A percentile compares a stretch with the other conserved stretches of the same genome.
These are phyloP conservation scores for Subanguina moxae DNA, from an alignment of 1,140 invertebrate species.

Conservation along the genomic window DNA sequence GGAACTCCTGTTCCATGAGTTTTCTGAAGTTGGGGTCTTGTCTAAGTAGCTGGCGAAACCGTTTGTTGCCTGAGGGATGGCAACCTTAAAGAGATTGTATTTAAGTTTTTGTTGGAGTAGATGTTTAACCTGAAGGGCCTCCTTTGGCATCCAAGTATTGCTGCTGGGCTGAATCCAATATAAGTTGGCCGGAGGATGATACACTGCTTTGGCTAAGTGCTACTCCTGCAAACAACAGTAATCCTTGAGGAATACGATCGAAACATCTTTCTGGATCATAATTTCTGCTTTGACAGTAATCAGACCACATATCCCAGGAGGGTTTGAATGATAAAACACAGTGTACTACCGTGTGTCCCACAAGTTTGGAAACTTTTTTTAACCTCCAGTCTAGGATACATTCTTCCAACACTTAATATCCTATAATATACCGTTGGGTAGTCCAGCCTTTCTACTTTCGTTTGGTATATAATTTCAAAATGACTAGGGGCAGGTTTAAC, in stretches of 20 bases:
- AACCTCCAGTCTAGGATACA: too few relatives aligned
- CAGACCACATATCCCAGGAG: not conserved
- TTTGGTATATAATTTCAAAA: too few relatives aligned
- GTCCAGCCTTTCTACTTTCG: too few relatives aligned
- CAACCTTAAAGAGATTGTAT: too few relatives aligned
- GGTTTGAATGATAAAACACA: too few relatives aligned
- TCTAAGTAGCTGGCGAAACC: not conserved
- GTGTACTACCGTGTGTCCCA: too few relatives aligned
- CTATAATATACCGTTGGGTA: too few relatives aligned
- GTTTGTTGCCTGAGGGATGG: not conserved
- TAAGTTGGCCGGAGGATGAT: not conserved
- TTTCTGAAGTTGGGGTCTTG: constrained; percentile 2
- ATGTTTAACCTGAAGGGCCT: constrained; percentile 1
- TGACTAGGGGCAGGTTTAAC: too few relatives aligned
- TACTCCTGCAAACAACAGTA: not conserved
- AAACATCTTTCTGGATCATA: not conserved
- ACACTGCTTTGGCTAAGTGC: not conserved
- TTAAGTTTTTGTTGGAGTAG: too few relatives aligned
- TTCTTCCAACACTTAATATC: too few relatives aligned
- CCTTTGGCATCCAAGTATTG: constrained; percentile 9
- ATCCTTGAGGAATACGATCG: not conserved
- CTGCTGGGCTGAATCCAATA: not conserved
- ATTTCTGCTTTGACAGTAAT: not conserved
- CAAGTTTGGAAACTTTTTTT: too few relatives aligned
- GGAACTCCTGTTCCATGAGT: not conserved